Evolutionary conservation across 2,888 invertebrate genomes (phyloP), one percentile per base, ranked within the genome.

Genomic region (Chaitophorus viminalis): DNA sequence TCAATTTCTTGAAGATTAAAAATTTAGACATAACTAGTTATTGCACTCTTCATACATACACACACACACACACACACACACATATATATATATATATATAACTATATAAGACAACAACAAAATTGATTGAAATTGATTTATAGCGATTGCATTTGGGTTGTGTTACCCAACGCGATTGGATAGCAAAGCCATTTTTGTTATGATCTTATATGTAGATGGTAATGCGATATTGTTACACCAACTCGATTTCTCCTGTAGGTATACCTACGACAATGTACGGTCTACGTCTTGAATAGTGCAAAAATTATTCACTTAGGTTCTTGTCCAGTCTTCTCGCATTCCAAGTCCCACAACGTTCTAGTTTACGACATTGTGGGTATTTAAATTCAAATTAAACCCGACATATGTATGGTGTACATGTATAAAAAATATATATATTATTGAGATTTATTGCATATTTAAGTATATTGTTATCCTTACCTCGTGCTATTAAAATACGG

Each of bases 51-150:
- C 36, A 36, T 17, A 14, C n/a, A 5, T 52, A 18, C 21, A 82
- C 25, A 11, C 25, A 5, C 29, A 31, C 21, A 14, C 8, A 46
- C 18, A 68, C 14, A 25, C 29, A 52, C 8, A 11, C 1, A 8
- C 39, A 6, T 33, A 29, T 11, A 74, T 9, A 14, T 17, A 17
- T 14, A 33, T 46, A 36, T 82, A 46, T n/a, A 65, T 60, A n/a
- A 65, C 3, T 18, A 9, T 36, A 79, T 25, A 82, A 46, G 52
- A 82, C 70, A 82, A 82, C 46, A 70, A 83, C 29, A 76, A 84
- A 76, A 31, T 74, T 60, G 6, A n/a, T 85, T n/a, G 52, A 29
- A 77, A 85, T 52, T 68, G 77, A 68, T 85, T 85, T 77, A 68
- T 46, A 33, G n/a, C 31, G 77, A 85, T 85, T 33, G 52, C 46